phyloP scores from a whole-genome alignment of 2,113 vertebrate genomes.

The Poecilia latipinna region DNA sequence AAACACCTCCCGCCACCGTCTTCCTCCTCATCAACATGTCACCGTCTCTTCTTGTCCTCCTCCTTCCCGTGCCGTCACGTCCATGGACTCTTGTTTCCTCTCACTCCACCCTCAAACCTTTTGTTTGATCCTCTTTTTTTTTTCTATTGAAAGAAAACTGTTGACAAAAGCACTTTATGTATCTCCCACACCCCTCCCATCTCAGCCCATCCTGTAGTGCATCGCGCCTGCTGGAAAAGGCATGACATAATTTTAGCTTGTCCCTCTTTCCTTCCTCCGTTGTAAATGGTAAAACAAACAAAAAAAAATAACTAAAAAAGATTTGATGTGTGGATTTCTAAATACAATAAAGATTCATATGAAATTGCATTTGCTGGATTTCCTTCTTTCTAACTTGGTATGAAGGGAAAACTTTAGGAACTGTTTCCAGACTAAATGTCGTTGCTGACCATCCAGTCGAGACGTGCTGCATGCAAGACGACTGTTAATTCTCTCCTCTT shows the following conservation, averaged over 20 bases:
- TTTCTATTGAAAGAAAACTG: slow-evolving; percentile 80
- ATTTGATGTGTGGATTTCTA: slow-evolving; percentile 86
- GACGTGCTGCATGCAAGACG: not conserved
- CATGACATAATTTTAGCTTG: slow-evolving; percentile 72
- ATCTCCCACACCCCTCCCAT: slow-evolving; percentile 66
- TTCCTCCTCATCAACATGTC: slow-evolving; percentile 52
- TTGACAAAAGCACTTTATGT: slow-evolving; percentile 87
- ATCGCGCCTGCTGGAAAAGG: slow-evolving; percentile 77
- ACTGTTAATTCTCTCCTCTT: not conserved
- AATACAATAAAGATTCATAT: slow-evolving; percentile 88
- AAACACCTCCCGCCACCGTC: slow-evolving; percentile 51
- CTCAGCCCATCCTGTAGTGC: slow-evolving; percentile 79
- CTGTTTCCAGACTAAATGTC: not conserved
- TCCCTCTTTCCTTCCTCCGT: slow-evolving; percentile 64
- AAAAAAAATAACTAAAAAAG: slow-evolving; percentile 55
- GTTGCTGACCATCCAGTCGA: not conserved
- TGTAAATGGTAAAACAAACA: slow-evolving; percentile 77
- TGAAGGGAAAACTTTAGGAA: not conserved
- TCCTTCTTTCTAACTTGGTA: not conserved
- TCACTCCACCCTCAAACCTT: slow-evolving; percentile 65
- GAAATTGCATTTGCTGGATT: slow-evolving; percentile 69
- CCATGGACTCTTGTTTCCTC: slow-evolving; percentile 45
- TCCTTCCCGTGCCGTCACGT: slow-evolving; percentile 55
- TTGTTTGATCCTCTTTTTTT: slow-evolving; percentile 70
- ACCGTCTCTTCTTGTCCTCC: slow-evolving; percentile 21